phyloP scores from a whole-genome alignment of 2,113 vertebrate genomes.

The Diphyllodes magnificus region DNA sequence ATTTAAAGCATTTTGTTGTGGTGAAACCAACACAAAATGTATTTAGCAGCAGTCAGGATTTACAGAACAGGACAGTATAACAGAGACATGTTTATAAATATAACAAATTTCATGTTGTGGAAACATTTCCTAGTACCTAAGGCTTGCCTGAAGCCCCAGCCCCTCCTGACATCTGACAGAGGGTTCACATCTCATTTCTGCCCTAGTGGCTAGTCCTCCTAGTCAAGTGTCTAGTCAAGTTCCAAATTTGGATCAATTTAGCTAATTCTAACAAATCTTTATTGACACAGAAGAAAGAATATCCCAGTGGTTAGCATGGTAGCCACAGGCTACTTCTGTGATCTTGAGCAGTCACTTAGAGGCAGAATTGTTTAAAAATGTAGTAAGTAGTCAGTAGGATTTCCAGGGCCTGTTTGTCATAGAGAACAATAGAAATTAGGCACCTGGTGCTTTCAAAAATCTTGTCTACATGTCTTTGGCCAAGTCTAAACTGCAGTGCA shows the following conservation, averaged over 20 bases:
- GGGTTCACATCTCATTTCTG: background rate
- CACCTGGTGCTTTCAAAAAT: background rate
- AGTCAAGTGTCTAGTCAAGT: background rate
- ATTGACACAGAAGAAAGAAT: background rate
- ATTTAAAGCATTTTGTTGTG: background rate
- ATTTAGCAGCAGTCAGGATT: background rate
- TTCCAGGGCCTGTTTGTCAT: background rate
- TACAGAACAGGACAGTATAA: background rate
- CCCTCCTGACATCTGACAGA: background rate
- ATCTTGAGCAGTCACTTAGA: background rate
- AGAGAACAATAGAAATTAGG: background rate
- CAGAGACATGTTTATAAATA: background rate
- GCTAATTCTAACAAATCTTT: background rate
- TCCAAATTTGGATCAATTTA: background rate
- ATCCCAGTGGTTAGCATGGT: background rate
- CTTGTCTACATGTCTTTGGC: background rate
- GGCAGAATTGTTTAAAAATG: background rate
- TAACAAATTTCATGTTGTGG: background rate
- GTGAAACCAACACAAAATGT: background rate
- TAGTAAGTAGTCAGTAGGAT: background rate
- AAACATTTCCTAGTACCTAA: background rate
- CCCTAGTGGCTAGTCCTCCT: background rate
- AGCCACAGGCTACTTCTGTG: background rate
- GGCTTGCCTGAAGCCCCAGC: background rate
- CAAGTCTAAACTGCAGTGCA: background rate